Conservation (phyloP, 2,113 vertebrate species). For the Taurulus bubalis region DNA sequence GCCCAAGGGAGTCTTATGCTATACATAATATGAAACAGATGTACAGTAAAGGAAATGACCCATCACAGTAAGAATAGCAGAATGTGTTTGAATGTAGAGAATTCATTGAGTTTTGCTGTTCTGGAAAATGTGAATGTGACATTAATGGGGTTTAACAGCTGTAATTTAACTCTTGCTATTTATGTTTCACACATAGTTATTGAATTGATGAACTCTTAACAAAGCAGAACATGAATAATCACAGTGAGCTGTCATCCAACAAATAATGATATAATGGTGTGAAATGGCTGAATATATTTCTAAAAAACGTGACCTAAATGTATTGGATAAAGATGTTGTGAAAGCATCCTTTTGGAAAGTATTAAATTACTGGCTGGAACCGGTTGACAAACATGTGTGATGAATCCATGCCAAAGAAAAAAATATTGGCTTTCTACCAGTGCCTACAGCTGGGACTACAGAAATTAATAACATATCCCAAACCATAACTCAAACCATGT, state of each 20-base stretch:
- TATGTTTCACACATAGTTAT: neutral
- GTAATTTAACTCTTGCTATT: neutral
- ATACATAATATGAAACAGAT: slow-evolving; percentile 52
- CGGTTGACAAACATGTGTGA: slow-evolving; percentile 2
- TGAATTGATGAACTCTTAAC: neutral
- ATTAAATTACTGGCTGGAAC: neutral
- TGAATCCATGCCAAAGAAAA: slow-evolving; percentile 1
- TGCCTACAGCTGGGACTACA: neutral
- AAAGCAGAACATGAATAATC: neutral
- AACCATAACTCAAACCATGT: slow-evolving; percentile 1
- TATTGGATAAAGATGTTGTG: slow-evolving; percentile 1
- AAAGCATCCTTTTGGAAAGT: slow-evolving; percentile 13
- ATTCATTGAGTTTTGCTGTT: slow-evolving; percentile 2
- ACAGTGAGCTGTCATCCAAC: neutral
- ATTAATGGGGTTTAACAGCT: neutral
- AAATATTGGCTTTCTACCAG: neutral
- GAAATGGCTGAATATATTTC: neutral
- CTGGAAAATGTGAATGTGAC: slow-evolving; percentile 22
- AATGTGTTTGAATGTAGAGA: slow-evolving; percentile 19
- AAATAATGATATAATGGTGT: neutral
- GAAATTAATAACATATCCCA: neutral
- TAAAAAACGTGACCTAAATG: neutral
- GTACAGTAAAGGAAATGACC: slow-evolving; percentile 43
- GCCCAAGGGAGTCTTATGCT: slow-evolving; percentile 21
- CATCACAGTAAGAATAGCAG: slow-evolving; percentile 17